A percentile compares a stretch with the other conserved stretches of the same genome.
Evolutionary conservation across 2,113 vertebrate genomes (phyloP).

Genomic region (Monopterus albus): DNA sequence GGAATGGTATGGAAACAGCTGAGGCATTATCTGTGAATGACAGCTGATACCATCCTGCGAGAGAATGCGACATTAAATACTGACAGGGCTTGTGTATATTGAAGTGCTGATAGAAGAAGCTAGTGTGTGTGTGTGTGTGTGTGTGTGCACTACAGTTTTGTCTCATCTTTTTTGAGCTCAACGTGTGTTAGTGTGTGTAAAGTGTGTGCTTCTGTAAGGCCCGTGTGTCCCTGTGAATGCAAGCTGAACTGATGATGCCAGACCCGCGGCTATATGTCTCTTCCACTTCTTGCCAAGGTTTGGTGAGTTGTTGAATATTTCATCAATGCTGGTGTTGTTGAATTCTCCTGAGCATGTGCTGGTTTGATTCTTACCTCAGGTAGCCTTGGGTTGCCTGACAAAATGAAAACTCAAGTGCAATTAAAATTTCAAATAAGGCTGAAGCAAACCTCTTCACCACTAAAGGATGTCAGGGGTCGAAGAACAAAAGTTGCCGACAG

Average conservation of each 20-base stretch:
- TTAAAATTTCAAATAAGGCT: conserved; percentile 12
- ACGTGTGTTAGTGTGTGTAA: background rate
- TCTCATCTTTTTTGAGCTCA: background rate
- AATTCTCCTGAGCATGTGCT: conserved; percentile 24
- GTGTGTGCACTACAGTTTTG: background rate
- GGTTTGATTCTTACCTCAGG: conserved; percentile 33
- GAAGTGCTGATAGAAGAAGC: conserved; percentile 22
- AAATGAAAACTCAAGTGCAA: conserved; percentile 12
- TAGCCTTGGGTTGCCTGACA: conserved; percentile 5
- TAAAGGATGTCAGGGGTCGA: background rate
- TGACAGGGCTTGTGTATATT: conserved; percentile 31
- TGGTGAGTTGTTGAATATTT: conserved; percentile 64
- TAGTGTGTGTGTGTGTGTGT: background rate
- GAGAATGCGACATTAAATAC: conserved; percentile 53
- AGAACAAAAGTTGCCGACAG: background rate
- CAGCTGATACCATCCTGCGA: conserved; percentile 66
- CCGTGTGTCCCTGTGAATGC: conserved; percentile 10
- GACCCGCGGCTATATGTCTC: conserved; percentile 28
- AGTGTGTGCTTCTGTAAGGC: background rate
- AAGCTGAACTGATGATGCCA: conserved; percentile 26
- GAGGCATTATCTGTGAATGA: conserved; percentile 69
- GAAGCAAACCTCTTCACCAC: conserved; percentile 5
- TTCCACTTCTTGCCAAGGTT: conserved; percentile 35
- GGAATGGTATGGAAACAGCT: conserved; percentile 69
- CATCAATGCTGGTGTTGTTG: conserved; percentile 35